phyloP scores from a whole-genome alignment of 2,113 vertebrate genomes.

The Glaucidium brasilianum region DNA sequence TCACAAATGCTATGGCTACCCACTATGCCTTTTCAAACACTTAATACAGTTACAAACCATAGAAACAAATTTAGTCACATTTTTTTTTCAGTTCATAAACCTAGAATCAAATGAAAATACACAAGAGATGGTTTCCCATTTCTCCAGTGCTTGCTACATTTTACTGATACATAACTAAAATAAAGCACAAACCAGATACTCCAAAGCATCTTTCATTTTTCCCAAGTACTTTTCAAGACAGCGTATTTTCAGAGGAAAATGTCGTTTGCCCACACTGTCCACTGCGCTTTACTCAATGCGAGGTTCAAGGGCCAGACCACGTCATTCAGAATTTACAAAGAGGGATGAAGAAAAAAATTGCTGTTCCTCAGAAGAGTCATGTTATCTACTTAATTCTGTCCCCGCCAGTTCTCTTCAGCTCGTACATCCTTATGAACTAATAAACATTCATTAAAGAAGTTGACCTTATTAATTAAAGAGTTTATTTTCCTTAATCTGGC shows the following conservation, averaged over 20 bases:
- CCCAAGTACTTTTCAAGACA: background rate
- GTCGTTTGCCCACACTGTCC: background rate
- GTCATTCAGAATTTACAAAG: background rate
- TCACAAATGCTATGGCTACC: background rate
- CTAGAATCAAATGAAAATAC: background rate
- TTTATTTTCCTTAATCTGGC: slow-evolving; percentile 29
- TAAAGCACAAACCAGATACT: background rate
- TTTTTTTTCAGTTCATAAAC: background rate
- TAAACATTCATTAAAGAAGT: background rate
- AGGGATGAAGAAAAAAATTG: background rate
- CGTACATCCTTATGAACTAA: background rate
- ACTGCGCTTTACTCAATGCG: background rate
- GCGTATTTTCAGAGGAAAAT: background rate
- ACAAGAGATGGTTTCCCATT: background rate
- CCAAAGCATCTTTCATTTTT: background rate
- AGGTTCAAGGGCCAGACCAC: background rate
- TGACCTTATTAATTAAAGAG: slow-evolving; percentile 13
- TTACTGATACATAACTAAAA: background rate
- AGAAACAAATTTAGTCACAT: background rate
- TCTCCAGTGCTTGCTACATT: background rate
- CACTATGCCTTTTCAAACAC: background rate
- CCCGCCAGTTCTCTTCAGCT: background rate
- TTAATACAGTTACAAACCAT: background rate
- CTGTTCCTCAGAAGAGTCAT: background rate
- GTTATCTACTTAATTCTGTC: background rate